These are phyloP conservation scores for Reticulitermes lucifugus DNA, from an alignment of 2,888 invertebrate species.

Conservation along the genomic window DNA sequence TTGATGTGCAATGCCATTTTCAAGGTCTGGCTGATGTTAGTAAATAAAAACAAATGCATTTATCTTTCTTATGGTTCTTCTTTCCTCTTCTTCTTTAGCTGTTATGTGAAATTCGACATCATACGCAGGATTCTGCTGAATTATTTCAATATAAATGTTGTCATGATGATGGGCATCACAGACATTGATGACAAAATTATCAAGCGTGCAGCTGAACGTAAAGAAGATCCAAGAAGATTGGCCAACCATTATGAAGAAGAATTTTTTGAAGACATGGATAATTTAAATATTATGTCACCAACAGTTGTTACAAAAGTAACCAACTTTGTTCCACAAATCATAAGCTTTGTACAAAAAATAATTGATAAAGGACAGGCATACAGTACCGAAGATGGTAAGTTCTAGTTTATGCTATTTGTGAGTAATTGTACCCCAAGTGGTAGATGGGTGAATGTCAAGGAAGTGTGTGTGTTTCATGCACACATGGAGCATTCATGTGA, in stretches of 20 bases:
- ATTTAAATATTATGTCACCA: conserved; percentile 78
- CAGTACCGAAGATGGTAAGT: conserved; percentile 70
- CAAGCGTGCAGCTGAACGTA: conserved; percentile 69
- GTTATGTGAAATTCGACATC: conserved; percentile 89
- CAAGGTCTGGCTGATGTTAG: too few relatives aligned
- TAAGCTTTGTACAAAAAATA: conserved; percentile 78
- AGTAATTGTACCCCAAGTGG: too few relatives aligned
- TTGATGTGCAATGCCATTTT: too few relatives aligned
- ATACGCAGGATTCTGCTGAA: conserved; percentile 83
- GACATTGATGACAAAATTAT: conserved; percentile 98
- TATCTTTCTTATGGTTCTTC: too few relatives aligned
- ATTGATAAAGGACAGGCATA: conserved; percentile 77
- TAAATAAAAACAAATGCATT: too few relatives aligned
- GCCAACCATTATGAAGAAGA: conserved; percentile 80
- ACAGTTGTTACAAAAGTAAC: conserved; percentile 81
- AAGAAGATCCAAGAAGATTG: conserved; percentile 69
- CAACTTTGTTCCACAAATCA: conserved; percentile 83
- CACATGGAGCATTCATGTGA: too few relatives aligned
- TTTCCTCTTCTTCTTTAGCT: conserved; percentile 65
- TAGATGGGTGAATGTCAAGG: too few relatives aligned
- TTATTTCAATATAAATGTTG: conserved; percentile 81
- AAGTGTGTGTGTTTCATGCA: too few relatives aligned
- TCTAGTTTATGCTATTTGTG: too few relatives aligned
- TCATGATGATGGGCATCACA: conserved; percentile 90
- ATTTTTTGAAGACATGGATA: conserved; percentile 82